phyloP scores from a whole-genome alignment of 2,113 vertebrate species.

The Microtus montanus region DNA sequence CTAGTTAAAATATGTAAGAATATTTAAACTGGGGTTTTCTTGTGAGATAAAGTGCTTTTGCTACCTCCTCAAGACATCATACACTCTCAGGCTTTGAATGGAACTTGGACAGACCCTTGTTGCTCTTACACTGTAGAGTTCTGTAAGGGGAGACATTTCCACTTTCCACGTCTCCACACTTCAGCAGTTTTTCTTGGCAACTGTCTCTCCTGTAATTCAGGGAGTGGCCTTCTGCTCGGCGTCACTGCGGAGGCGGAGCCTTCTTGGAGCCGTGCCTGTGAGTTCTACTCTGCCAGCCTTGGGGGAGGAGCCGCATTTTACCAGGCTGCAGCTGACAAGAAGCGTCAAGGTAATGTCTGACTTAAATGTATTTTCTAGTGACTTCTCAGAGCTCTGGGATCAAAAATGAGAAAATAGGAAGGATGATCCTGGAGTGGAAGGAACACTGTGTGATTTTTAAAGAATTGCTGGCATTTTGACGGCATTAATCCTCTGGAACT shows the following conservation, averaged over 20 bases:
- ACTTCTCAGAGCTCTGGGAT: not conserved
- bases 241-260: constrained; percentile 30
- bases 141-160: constrained; percentile 9
- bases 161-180: not conserved
- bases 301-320: constrained; percentile 65
- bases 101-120: constrained; percentile 52
- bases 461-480: constrained; percentile 60
- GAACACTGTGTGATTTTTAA: constrained; percentile 41
- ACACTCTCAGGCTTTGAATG: not conserved
- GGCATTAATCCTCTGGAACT: constrained; percentile 62
- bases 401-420: constrained; percentile 43
- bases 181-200: constrained; percentile 13
- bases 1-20: not conserved
- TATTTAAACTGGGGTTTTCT: constrained; percentile 2
- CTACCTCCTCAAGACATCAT: not conserved
- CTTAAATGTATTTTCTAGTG: constrained; percentile 61
- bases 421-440: constrained; percentile 9
- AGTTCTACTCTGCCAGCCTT: constrained; percentile 52
- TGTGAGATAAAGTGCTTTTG: constrained; percentile 26
- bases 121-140: constrained; percentile 51
- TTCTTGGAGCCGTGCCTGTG: constrained; percentile 42
- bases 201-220: constrained; percentile 51
- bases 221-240: constrained; percentile 28
- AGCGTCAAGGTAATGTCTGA: constrained; percentile 76
- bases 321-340: constrained; percentile 73